These are phyloP conservation scores for Agrilus planipennis DNA, from an alignment of 1,140 invertebrate genomes.

Conservation along the genomic window DNA sequence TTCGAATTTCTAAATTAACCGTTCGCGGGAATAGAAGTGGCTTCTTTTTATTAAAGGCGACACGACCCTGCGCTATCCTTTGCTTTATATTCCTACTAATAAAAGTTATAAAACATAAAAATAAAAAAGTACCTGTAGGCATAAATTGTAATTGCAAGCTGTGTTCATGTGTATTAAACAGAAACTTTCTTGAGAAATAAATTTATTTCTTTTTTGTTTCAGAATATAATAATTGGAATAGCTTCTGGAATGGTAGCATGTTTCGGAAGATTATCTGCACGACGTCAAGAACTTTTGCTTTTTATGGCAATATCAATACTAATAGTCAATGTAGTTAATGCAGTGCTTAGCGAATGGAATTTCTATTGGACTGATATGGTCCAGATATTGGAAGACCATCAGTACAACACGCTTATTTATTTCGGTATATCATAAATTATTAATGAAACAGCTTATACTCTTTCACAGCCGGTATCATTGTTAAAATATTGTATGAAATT, in stretches of 20 bases:
- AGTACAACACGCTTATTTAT: constrained; percentile 31
- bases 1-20: no score
- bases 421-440: constrained; percentile 29
- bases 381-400: constrained; percentile 26
- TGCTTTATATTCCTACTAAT: no score
- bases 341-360: constrained; percentile 35
- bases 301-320: constrained; percentile 36
- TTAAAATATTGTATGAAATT: no score
- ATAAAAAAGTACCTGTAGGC: no score
- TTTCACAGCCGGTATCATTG: no score
- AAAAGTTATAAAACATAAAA: no score
- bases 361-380: constrained; percentile 30
- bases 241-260: constrained; percentile 32
- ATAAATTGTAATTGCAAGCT: no score
- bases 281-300: constrained; percentile 35
- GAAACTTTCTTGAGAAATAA: neutral
- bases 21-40: no score
- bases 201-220: constrained; percentile 12
- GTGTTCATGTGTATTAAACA: neutral
- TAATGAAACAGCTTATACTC: no score
- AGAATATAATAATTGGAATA: constrained; percentile 36
- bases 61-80: no score
- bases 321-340: constrained; percentile 33
- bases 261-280: constrained; percentile 30
- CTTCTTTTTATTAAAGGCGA: no score